Conservation (phyloP, 37 sponge, comb jelly and placozoan species). For the Corticium candelabrum region DNA sequence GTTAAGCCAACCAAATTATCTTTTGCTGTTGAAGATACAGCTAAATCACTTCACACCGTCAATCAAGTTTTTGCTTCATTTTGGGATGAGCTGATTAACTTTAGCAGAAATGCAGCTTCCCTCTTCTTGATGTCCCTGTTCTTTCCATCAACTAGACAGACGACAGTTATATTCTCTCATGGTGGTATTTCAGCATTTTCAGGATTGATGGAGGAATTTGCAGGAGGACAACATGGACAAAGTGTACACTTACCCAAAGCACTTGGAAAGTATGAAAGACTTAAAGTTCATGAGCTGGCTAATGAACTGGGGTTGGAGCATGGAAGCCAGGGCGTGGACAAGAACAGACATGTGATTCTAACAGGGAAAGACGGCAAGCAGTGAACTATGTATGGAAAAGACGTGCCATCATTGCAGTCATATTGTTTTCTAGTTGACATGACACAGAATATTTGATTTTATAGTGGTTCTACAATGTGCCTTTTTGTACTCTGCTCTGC, state of each 20-base stretch:
- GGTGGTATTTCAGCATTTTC: slow-evolving; percentile 13
- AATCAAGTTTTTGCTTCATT: slow-evolving; percentile 37
- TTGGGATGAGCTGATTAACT: slow-evolving; percentile 55
- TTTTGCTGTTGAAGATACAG: slow-evolving; percentile 41
- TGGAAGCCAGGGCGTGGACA: slow-evolving; percentile 35
- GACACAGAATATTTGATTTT: no score
- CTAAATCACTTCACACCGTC: slow-evolving; percentile 21
- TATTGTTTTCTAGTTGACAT: no score
- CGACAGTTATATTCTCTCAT: neutral
- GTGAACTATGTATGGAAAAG: no score
- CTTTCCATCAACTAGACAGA: neutral
- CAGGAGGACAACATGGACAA: neutral
- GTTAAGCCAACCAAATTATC: neutral
- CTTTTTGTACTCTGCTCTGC: no score
- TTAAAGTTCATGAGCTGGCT: slow-evolving; percentile 52
- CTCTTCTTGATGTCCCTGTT: neutral
- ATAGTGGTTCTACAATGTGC: no score
- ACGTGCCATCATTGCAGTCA: no score
- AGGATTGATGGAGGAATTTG: slow-evolving; percentile 16
- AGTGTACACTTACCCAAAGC: slow-evolving; percentile 46
- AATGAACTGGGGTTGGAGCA: slow-evolving; percentile 54
- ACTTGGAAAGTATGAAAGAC: slow-evolving; percentile 49
- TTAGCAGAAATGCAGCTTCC: neutral
- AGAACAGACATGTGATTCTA: slow-evolving; percentile 42
- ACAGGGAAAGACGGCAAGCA: no score